phyloP scores from a whole-genome alignment of 2,888 invertebrate species.

The Elgonia sp. region DNA sequence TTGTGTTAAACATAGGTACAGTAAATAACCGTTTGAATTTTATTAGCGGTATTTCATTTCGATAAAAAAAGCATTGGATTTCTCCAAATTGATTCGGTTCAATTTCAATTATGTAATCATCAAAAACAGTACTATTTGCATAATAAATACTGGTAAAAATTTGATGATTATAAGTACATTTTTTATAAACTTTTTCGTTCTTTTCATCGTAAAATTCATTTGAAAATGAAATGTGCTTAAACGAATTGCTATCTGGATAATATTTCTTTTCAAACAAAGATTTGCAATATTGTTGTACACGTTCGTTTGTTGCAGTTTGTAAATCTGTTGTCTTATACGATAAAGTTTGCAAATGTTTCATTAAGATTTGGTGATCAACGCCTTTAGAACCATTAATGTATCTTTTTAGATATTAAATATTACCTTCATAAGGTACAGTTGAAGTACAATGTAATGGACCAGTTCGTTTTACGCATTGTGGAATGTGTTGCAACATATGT shows the following conservation, averaged over 20 bases:
- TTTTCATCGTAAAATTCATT: background rate
- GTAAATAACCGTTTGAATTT: background rate
- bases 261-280: background rate
- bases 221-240: background rate
- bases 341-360: constrained; percentile 47
- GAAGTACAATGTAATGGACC: constrained; percentile 41
- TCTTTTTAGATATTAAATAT: constrained; percentile 44
- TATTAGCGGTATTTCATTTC: background rate
- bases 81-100: background rate
- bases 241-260: background rate
- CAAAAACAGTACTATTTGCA: constrained; percentile 8
- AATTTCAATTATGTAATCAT: background rate
- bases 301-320: too few relatives aligned
- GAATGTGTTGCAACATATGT: background rate
- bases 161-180: constrained; percentile 10
- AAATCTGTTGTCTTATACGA: too few relatives aligned
- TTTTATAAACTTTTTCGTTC: background rate
- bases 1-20: background rate
- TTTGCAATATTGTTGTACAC: background rate
- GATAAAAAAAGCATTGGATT: background rate
- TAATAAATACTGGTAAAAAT: background rate
- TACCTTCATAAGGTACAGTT: constrained; percentile 47
- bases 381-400: constrained; percentile 61
- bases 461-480: background rate
- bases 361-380: constrained; percentile 50